Evolutionary conservation across 2,888 invertebrate genomes (phyloP).

Genomic region (Acrobasis consociella): DNA sequence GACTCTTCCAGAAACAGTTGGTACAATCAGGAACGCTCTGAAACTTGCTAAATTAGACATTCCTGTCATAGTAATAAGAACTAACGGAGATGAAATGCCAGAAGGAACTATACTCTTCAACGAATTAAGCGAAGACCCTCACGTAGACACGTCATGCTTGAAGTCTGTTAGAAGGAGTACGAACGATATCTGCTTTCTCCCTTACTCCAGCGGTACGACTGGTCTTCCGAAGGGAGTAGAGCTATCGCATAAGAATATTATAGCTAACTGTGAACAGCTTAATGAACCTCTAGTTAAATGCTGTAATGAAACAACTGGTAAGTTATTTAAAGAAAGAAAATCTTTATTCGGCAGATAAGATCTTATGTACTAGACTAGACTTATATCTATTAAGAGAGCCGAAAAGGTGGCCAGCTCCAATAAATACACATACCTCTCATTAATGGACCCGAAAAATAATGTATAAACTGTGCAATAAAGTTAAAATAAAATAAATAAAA

Average conservation of each 20-base stretch:
- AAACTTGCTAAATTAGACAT: conserved; percentile 72
- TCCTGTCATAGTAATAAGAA: conserved; percentile 80
- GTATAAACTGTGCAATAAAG: too few species aligned
- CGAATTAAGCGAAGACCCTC: conserved; percentile 82
- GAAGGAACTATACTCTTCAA: conserved; percentile 83
- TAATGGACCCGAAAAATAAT: too few species aligned
- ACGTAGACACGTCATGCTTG: conserved; percentile 79
- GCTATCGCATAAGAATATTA: conserved; percentile 83
- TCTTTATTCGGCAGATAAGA: too few species aligned
- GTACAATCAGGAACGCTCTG: conserved; percentile 73
- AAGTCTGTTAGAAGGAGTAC: conserved; percentile 66
- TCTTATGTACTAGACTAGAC: too few species aligned
- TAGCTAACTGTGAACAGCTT: conserved; percentile 76
- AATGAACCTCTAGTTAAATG: conserved; percentile 52
- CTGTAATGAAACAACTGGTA: conserved; percentile 68
- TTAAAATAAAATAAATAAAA: too few species aligned
- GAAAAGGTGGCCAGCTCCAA: too few species aligned
- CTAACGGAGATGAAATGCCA: conserved; percentile 59
- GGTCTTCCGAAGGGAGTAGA: conserved; percentile 91
- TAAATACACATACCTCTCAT: too few species aligned
- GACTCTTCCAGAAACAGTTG: conserved; percentile 79
- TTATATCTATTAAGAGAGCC: too few species aligned
- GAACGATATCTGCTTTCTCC: conserved; percentile 86
- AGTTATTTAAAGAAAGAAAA: too few species aligned
- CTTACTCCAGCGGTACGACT: conserved; percentile 94